These are phyloP conservation scores for Rousettus madagascariensis DNA, from an alignment of 2,797 vertebrate species.

Conservation along the genomic window DNA sequence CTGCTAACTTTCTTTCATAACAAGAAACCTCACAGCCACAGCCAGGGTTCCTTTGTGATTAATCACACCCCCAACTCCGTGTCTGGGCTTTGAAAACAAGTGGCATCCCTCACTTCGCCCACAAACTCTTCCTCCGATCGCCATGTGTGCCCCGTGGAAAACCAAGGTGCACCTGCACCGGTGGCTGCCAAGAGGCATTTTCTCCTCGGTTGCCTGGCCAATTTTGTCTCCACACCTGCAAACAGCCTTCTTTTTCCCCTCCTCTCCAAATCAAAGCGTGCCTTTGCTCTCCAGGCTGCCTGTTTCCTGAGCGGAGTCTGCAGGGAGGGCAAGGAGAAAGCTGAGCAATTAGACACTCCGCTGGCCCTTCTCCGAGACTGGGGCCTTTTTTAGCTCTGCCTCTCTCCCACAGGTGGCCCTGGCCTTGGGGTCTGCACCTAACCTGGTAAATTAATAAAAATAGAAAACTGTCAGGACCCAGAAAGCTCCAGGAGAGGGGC, in stretches of 20 bases:
- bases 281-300: conserved; percentile 69
- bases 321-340: conserved; percentile 69
- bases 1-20: background rate
- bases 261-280: conserved; percentile 72
- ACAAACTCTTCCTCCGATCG: conserved; percentile 31
- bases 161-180: conserved; percentile 78
- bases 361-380: conserved; percentile 55
- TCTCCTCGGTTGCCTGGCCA: conserved; percentile 73
- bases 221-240: conserved; percentile 84
- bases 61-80: conserved; percentile 49
- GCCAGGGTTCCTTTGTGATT: background rate
- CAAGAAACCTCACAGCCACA: background rate
- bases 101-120: background rate
- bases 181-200: conserved; percentile 77
- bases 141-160: conserved; percentile 47
- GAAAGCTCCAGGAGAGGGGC: rapidly evolving
- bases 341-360: conserved; percentile 73
- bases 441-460: conserved; percentile 78
- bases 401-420: conserved; percentile 69
- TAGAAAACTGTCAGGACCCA: conserved; percentile 39
- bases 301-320: conserved; percentile 70
- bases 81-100: background rate
- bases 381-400: conserved; percentile 80
- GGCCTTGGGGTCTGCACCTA: conserved; percentile 69
- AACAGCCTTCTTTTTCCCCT: conserved; percentile 60